phyloP scores from a whole-genome alignment of 2,797 vertebrate genomes.

The Arvicola amphibius region DNA sequence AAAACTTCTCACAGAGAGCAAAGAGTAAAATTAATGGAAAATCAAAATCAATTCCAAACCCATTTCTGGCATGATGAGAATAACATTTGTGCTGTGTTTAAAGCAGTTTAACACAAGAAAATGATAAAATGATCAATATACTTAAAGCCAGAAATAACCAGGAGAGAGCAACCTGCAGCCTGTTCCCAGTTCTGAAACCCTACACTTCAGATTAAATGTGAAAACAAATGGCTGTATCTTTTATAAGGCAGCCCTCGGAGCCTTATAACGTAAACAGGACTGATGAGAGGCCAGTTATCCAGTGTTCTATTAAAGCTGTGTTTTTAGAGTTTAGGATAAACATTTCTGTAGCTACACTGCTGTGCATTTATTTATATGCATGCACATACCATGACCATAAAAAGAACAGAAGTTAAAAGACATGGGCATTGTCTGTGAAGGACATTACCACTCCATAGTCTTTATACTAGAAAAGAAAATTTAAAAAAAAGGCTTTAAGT shows the following conservation, averaged over 20 bases:
- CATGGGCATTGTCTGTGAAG: neutral
- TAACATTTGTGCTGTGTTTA: conserved; percentile 87
- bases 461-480: neutral
- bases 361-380: conserved; percentile 56
- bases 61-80: conserved; percentile 87
- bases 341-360: conserved; percentile 60
- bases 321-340: conserved; percentile 64
- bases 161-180: conserved; percentile 81
- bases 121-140: conserved; percentile 85
- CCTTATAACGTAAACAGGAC: conserved; percentile 51
- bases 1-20: conserved; percentile 79
- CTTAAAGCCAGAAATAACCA: conserved; percentile 87
- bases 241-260: conserved; percentile 67
- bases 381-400: conserved; percentile 26
- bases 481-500: neutral
- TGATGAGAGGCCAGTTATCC: conserved; percentile 54
- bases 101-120: conserved; percentile 86
- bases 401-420: conserved; percentile 56
- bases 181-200: conserved; percentile 82
- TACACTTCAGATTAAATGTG: conserved; percentile 72
- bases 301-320: conserved; percentile 41
- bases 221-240: conserved; percentile 74
- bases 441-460: neutral
- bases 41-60: conserved; percentile 85
- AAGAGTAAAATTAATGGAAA: conserved; percentile 84